These are phyloP conservation scores for Nibea coibor DNA, from an alignment of 2,113 vertebrate genomes.

Conservation along the genomic window DNA sequence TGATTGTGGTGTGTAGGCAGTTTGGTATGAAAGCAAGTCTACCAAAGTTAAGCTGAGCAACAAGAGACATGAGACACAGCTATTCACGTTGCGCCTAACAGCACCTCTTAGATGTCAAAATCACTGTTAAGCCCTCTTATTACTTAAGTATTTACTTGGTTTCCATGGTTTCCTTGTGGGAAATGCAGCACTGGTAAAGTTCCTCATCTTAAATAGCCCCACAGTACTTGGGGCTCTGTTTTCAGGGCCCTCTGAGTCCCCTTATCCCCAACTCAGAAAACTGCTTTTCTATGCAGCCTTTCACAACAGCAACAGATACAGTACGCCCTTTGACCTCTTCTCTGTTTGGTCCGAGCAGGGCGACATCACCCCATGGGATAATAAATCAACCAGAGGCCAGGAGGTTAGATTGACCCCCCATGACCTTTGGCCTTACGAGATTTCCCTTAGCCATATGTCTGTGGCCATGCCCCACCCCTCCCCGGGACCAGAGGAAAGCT, in stretches of 20 bases:
- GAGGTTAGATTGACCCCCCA: constrained; percentile 72
- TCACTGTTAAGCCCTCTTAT: constrained; percentile 22
- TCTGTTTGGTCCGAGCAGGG: constrained; percentile 54
- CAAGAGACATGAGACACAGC: constrained; percentile 5
- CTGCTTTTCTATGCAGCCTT: constrained; percentile 33
- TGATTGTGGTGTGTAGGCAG: constrained; percentile 1
- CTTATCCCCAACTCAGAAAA: constrained; percentile 33
- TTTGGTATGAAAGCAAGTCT: constrained; percentile 3
- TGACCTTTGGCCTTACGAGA: constrained; percentile 67
- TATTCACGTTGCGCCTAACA: neutral
- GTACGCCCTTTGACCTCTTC: constrained; percentile 63
- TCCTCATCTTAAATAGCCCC: constrained; percentile 10
- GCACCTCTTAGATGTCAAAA: constrained; percentile 14
- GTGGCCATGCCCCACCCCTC: constrained; percentile 31
- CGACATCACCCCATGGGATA: constrained; percentile 67
- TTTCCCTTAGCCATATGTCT: constrained; percentile 71
- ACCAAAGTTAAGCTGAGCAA: constrained; percentile 17
- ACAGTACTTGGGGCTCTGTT: constrained; percentile 7
- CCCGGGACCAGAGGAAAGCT: constrained; percentile 33
- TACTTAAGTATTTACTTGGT: constrained; percentile 35
- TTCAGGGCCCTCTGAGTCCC: constrained; percentile 23
- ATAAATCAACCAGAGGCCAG: constrained; percentile 72
- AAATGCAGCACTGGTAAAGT: constrained; percentile 17
- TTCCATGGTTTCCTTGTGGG: constrained; percentile 23
- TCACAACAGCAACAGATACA: constrained; percentile 63